Evolutionary conservation across 2,113 vertebrate species (phyloP).

Genomic region (Semicossyphus pulcher): DNA sequence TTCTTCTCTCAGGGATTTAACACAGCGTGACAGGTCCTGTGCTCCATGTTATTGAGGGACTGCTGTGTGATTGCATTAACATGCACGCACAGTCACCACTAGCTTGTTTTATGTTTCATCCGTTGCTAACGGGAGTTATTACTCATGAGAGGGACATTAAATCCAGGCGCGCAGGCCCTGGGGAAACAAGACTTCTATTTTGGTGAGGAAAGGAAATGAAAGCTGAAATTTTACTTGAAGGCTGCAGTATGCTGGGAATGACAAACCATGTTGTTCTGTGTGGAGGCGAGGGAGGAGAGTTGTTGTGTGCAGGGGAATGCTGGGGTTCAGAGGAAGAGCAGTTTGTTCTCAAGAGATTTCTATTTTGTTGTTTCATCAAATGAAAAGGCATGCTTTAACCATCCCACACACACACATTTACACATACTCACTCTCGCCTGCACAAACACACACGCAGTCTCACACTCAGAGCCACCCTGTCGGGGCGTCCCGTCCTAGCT

Average conservation of each 20-base stretch:
- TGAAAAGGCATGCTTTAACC: constrained; percentile 71
- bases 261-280: constrained; percentile 35
- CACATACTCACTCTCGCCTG: constrained; percentile 8
- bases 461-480: constrained; percentile 62
- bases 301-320: constrained; percentile 54
- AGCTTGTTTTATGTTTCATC: constrained; percentile 22
- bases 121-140: constrained; percentile 26
- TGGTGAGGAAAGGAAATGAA: constrained; percentile 28
- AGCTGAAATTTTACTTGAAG: constrained; percentile 10
- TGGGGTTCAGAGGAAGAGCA: constrained; percentile 59
- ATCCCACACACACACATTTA: constrained; percentile 57
- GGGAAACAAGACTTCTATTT: constrained; percentile 25
- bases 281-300: constrained; percentile 30
- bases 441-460: constrained; percentile 5
- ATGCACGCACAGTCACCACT: constrained; percentile 15
- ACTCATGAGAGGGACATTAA: constrained; percentile 9
- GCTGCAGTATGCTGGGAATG: constrained; percentile 3
- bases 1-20: constrained; percentile 13
- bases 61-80: constrained; percentile 40
- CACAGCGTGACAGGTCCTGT: neutral
- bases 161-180: neutral
- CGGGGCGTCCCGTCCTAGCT: constrained; percentile 65
- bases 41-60: neutral
- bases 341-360: constrained; percentile 69
- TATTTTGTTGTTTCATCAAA: constrained; percentile 74